A percentile compares a stretch with the other conserved stretches of the same genome.
Conservation (phyloP, 2,888 invertebrate genomes). For the Drosophila barbarae region DNA sequence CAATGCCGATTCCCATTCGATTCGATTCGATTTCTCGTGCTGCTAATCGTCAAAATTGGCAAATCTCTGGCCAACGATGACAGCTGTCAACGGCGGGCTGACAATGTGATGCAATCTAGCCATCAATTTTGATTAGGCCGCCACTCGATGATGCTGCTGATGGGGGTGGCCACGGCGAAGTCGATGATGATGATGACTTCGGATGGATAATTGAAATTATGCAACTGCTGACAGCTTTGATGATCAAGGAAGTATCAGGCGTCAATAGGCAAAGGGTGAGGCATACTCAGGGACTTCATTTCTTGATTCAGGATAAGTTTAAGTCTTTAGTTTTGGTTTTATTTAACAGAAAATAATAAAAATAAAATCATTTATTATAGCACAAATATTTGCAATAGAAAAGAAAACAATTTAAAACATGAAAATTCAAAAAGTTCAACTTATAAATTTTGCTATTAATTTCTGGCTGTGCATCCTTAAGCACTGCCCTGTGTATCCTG, state of each 20-base stretch:
- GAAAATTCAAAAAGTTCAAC: not conserved
- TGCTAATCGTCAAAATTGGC: constrained; percentile 43
- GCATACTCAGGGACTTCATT: not conserved
- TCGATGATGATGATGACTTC: constrained; percentile 13
- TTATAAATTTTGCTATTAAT: not conserved
- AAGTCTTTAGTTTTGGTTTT: too few relatives aligned
- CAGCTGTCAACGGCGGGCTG: constrained; percentile 62
- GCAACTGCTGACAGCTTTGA: constrained; percentile 31
- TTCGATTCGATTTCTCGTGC: not conserved
- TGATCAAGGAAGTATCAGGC: not conserved
- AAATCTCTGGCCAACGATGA: constrained; percentile 54
- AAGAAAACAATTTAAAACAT: too few relatives aligned
- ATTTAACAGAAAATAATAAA: not conserved
- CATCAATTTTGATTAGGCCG: constrained; percentile 68
- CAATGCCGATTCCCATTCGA: not conserved
- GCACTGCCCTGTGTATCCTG: not conserved
- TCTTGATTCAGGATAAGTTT: not conserved
- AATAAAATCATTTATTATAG: not conserved
- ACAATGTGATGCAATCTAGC: constrained; percentile 43
- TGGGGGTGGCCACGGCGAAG: not conserved
- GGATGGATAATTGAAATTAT: constrained; percentile 60
- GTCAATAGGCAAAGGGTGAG: not conserved
- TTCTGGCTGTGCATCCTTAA: not conserved
- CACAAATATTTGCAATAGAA: not conserved
- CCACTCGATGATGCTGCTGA: constrained; percentile 9